These are phyloP conservation scores for Drosophila athabasca DNA, from an alignment of 1,140 invertebrate genomes.

Conservation along the genomic window DNA sequence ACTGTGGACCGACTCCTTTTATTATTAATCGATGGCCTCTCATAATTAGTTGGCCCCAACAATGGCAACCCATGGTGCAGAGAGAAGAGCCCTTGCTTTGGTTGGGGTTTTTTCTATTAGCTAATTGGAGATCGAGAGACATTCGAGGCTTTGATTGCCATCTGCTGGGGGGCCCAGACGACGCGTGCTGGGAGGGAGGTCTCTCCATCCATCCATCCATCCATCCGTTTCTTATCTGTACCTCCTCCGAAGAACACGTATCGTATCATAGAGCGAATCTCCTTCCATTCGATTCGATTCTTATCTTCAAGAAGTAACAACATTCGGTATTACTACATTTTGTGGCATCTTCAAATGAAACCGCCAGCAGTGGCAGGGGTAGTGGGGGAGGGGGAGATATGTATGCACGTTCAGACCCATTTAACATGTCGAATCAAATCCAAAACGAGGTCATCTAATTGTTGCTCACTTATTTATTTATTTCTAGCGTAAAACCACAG, in stretches of 20 bases:
- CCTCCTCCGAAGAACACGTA: no score
- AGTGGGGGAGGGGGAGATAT: not conserved
- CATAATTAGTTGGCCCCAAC: constrained; percentile 72
- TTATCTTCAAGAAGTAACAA: constrained; percentile 9
- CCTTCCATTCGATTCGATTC: not conserved
- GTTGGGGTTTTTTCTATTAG: constrained; percentile 47
- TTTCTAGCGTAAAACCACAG: constrained; percentile 64
- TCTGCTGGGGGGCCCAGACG: not conserved
- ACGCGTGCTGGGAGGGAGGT: constrained; percentile 37
- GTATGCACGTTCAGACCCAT: constrained; percentile 20
- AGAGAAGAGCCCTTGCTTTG: not conserved
- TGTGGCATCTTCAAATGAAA: constrained; percentile 24
- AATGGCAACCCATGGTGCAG: constrained; percentile 44
- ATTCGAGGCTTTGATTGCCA: constrained; percentile 45
- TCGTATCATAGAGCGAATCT: constrained; percentile 23
- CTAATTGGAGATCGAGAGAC: constrained; percentile 60
- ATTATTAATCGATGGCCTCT: constrained; percentile 77
- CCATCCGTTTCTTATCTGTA: constrained; percentile 11
- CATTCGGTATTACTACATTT: constrained; percentile 2
- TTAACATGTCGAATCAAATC: constrained; percentile 34
- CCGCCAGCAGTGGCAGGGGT: constrained; percentile 1
- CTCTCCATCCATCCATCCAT: not conserved
- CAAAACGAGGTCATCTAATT: constrained; percentile 47
- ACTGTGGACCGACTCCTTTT: constrained; percentile 60
- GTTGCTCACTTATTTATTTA: constrained; percentile 57